Base-by-base conservation (phyloP, 2,888 invertebrate genomes). In the Chrysopilus asiliformis region DNA sequence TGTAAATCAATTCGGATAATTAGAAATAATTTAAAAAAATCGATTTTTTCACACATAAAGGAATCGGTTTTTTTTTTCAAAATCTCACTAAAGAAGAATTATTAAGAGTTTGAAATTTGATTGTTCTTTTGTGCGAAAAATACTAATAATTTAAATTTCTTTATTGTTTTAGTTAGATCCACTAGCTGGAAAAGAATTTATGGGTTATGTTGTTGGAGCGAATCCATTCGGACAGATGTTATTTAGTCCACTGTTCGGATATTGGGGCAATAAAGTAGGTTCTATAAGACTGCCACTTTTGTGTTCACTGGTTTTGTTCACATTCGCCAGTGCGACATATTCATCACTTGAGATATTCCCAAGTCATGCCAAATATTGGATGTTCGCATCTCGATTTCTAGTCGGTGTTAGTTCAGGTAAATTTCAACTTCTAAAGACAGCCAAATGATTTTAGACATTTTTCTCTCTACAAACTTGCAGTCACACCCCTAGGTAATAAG, bases 191-290 rank as follows among this genome's bases (percentile, higher is more conserved):
- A 86, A 86, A 58, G 83, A 81, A 62, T 79, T 81, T 53, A 76
- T 86, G 71, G 86, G 87, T 5, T 71, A 78, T 49, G 76, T 85
- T 33, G 84, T 87, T 34, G 87, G 84, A 22, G 84, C 85, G 17
- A 85, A 86, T 67, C 87, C 89, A 10, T 68, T 87, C 42, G 87
- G 81, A 1, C 87, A 89, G 68, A 79, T 87, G 74, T 54, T 86
- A 40, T 83, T 84, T 57, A 86, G 86, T 14, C 87, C 87, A 3
- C 58, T 86, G 45, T 71, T 85, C 45, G 87, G 87, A 27, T 77
- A 78, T 74, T 85, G 86, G 84, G 79, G 81, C 34, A 86, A 86
- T 59, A 76, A 72, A 53, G 62, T 77, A 17, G 76, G 76, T 34
- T 71, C 76, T 2, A 77, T 81, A 46, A 72, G 85, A 39, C 54